These are phyloP conservation scores for Tretioscincus oriximinensis DNA, from an alignment of 2,113 vertebrate genomes.

Conservation along the genomic window DNA sequence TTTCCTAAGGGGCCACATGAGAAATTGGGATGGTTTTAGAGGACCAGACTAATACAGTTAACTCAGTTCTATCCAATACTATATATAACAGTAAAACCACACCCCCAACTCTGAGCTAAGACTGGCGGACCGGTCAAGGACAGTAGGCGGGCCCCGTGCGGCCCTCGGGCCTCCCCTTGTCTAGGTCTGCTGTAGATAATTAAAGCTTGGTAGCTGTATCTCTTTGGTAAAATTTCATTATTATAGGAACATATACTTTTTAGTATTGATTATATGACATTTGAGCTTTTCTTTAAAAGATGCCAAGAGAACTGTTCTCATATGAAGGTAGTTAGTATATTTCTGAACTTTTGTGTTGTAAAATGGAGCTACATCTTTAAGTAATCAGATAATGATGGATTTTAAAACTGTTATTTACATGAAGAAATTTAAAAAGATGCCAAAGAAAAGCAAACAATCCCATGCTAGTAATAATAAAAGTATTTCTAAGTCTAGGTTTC, in stretches of 20 bases:
- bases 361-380: accelerated
- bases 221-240: neutral
- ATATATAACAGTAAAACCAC: too few species aligned
- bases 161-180: too few species aligned
- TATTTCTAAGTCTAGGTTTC: neutral
- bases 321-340: neutral
- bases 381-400: neutral
- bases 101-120: too few species aligned
- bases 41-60: too few species aligned
- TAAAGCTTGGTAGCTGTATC: neutral
- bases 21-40: too few species aligned
- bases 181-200: too few species aligned
- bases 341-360: neutral
- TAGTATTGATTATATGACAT: neutral
- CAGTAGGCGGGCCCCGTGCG: too few species aligned
- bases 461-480: neutral
- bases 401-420: neutral
- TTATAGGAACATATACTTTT: neutral
- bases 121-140: too few species aligned
- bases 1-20: too few species aligned
- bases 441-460: neutral
- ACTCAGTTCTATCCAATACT: too few species aligned
- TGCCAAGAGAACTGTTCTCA: neutral
- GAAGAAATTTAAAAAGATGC: neutral
- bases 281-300: neutral